Evolutionary conservation across 2,888 invertebrate genomes (phyloP).

Genomic region (Meliscaeva auricollis): DNA sequence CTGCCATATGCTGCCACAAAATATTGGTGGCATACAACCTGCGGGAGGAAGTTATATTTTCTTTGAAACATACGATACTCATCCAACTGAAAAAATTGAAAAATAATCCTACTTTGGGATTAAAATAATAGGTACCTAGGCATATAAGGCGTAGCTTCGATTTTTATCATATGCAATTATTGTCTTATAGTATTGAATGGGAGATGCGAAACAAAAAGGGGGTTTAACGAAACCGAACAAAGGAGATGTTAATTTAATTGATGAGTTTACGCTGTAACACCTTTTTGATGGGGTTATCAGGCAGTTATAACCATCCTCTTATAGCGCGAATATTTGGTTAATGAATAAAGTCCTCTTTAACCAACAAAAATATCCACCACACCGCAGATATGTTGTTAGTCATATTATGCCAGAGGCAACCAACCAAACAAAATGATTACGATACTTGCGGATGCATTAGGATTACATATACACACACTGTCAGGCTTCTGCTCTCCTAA

Average conservation of each 20-base stretch:
- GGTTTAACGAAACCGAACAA: too few species aligned
- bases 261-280: slow-evolving; percentile 78
- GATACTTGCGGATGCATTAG: slow-evolving; percentile 74
- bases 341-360: slow-evolving; percentile 64
- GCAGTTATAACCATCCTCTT: slow-evolving; percentile 67
- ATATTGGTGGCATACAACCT: too few species aligned
- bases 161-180: too few species aligned
- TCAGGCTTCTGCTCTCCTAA: slow-evolving; percentile 39
- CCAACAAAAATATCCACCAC: slow-evolving; percentile 36
- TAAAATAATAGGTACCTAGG: too few species aligned
- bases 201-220: too few species aligned
- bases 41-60: too few species aligned
- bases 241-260: slow-evolving; percentile 78
- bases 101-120: too few species aligned
- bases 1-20: too few species aligned
- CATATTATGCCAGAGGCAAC: slow-evolving; percentile 74
- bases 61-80: too few species aligned
- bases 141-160: too few species aligned
- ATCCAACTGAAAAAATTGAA: too few species aligned
- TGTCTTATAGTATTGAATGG: too few species aligned
- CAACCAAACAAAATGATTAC: slow-evolving; percentile 75
- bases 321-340: slow-evolving; percentile 72
- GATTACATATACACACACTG: slow-evolving; percentile 57
- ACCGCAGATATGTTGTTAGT: slow-evolving; percentile 67
- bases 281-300: slow-evolving; percentile 79